These are phyloP conservation scores for Sebastes iracundus DNA, from an alignment of 2,797 vertebrate genomes.

Conservation along the genomic window DNA sequence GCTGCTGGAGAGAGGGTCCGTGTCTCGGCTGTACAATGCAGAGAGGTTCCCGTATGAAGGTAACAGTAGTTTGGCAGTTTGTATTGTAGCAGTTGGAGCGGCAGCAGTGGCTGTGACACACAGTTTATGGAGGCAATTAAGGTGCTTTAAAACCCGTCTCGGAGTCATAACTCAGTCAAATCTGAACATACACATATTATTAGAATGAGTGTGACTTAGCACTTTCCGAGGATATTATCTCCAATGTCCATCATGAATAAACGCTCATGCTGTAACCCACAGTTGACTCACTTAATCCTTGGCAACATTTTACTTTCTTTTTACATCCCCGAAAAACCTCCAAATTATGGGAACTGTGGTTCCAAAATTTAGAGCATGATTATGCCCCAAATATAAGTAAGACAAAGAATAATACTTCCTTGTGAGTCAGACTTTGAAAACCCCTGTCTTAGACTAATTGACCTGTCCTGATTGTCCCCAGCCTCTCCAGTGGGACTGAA, in stretches of 20 bases:
- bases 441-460: not conserved
- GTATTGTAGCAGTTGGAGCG: not conserved
- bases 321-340: not conserved
- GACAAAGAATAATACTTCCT: not conserved
- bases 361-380: not conserved
- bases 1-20: not conserved
- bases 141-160: not conserved
- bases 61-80: not conserved
- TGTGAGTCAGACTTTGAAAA: not conserved
- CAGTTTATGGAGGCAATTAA: not conserved
- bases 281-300: too few species aligned
- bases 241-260: not conserved
- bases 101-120: not conserved
- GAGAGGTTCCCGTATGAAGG: not conserved
- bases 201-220: not conserved
- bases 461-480: conserved; percentile 19
- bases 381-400: not conserved
- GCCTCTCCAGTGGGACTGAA: conserved; percentile 81
- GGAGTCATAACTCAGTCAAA: not conserved
- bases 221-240: not conserved
- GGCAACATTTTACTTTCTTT: not conserved
- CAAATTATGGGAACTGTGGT: not conserved
- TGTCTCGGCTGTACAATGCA: not conserved
- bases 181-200: not conserved
- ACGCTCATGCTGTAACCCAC: not conserved